Percentiles rank a stretch among this genome's conserved stretches.
phyloP scores from a whole-genome alignment of 2,113 vertebrate species.

The Cinclus mexicanus region DNA sequence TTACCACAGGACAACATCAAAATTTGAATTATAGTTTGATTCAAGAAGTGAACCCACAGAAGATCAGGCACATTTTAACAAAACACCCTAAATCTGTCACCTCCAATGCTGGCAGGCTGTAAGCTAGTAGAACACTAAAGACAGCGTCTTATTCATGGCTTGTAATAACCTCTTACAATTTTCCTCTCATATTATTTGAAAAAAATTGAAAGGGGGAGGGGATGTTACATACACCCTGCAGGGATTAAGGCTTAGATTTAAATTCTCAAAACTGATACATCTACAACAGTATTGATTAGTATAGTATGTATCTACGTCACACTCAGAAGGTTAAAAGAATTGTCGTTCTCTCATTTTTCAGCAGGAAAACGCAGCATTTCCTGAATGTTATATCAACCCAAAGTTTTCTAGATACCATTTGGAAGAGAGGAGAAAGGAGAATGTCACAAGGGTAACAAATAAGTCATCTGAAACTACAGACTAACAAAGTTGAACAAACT shows the following conservation, averaged over 20 bases:
- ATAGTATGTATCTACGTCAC: background rate
- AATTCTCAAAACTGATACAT: background rate
- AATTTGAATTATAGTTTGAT: background rate
- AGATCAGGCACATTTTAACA: background rate
- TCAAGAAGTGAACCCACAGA: background rate
- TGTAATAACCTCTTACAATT: background rate
- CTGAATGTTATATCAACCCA: background rate
- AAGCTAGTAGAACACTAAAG: background rate
- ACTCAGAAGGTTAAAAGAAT: background rate
- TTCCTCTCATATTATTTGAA: background rate
- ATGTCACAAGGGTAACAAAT: background rate
- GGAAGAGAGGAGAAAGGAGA: background rate
- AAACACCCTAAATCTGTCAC: background rate
- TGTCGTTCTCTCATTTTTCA: background rate
- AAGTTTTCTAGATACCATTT: background rate
- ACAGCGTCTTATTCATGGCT: background rate
- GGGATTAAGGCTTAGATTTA: background rate
- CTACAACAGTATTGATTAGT: background rate
- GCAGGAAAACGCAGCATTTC: background rate
- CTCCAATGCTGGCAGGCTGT: background rate
- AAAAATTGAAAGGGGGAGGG: rapidly evolving
- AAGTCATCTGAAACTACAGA: background rate
- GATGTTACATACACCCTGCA: background rate
- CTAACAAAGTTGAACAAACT: background rate
- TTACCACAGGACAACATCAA: background rate